Percentiles rank a stretch among this genome's conserved stretches.
Evolutionary conservation across 1,140 invertebrate genomes (phyloP).

Genomic region (Drosophila ohnishii): DNA sequence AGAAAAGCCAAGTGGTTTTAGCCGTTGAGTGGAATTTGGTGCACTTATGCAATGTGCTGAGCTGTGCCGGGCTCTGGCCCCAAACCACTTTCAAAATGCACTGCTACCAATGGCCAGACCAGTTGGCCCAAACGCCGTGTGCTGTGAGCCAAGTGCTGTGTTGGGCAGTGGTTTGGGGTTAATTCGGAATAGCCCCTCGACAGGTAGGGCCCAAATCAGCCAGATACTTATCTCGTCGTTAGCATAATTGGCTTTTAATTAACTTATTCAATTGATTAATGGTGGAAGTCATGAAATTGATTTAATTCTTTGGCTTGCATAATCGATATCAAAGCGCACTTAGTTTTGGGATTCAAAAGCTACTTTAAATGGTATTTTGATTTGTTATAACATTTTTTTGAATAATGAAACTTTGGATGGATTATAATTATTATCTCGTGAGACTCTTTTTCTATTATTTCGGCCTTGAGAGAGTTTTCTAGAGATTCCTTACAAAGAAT

Average conservation of each 20-base stretch:
- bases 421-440: no score
- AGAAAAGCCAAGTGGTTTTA: conserved; percentile 60
- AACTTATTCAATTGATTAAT: conserved; percentile 22
- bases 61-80: conserved; percentile 45
- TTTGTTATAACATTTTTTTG: no score
- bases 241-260: conserved; percentile 28
- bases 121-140: conserved; percentile 44
- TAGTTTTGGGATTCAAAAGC: background rate
- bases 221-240: conserved; percentile 21
- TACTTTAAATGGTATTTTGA: background rate
- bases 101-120: conserved; percentile 39
- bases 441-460: no score
- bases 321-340: background rate
- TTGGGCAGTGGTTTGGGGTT: conserved; percentile 18
- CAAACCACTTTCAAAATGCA: conserved; percentile 78
- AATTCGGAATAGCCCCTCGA: conserved; percentile 15
- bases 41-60: conserved; percentile 73
- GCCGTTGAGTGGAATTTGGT: conserved; percentile 63
- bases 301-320: conserved; percentile 10
- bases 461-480: no score
- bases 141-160: conserved; percentile 18
- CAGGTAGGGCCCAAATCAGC: conserved; percentile 6
- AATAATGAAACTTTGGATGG: no score
- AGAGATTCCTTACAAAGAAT: no score
- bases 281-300: background rate